Evolutionary conservation across 2,113 vertebrate genomes (phyloP).

Genomic region (Colossoma macropomum): DNA sequence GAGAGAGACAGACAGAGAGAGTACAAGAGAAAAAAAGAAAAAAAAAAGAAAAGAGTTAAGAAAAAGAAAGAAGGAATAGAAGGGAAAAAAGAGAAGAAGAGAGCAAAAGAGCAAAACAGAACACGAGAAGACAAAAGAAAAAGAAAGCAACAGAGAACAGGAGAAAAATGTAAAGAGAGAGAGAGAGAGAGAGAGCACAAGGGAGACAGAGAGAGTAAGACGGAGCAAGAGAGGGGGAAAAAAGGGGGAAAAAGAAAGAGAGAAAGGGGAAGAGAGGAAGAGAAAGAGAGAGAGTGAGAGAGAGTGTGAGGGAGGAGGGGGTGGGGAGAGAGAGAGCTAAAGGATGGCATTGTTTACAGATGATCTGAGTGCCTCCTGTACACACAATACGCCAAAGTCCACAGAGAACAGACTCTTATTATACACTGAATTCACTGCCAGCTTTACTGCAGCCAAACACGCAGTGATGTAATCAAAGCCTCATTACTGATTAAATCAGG

Average conservation of each 20-base stretch:
- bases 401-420: constrained; percentile 70
- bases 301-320: constrained; percentile 2
- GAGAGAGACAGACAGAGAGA: no score
- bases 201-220: not conserved
- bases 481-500: constrained; percentile 33
- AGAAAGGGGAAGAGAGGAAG: not conserved
- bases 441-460: constrained; percentile 38
- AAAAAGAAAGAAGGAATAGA: no score
- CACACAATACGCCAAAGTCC: constrained; percentile 75
- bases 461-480: constrained; percentile 44
- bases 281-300: not conserved
- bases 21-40: no score
- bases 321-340: constrained; percentile 55
- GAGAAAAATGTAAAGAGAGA: no score
- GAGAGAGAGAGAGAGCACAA: no score
- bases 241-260: not conserved
- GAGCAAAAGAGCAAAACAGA: not conserved
- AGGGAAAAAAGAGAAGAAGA: not conserved
- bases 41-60: no score
- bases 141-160: not conserved
- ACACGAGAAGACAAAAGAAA: not conserved
- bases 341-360: constrained; percentile 75
- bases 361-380: constrained; percentile 64
- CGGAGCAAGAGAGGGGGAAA: not conserved
- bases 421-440: constrained; percentile 56